Evolutionary conservation across 2,113 vertebrate genomes (phyloP).

Genomic region (Cebidichthys violaceus): DNA sequence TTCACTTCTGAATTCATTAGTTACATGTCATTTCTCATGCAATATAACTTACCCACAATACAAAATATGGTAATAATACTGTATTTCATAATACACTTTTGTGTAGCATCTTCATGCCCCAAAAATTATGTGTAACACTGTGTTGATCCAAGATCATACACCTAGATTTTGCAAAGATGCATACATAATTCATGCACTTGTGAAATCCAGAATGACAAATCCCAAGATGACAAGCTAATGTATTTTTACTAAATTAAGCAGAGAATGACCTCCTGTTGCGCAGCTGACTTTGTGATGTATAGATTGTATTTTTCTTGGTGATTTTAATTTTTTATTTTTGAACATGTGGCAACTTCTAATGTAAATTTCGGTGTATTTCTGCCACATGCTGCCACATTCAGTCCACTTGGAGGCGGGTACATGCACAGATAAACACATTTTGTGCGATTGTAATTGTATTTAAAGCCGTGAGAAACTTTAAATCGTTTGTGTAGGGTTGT

Average conservation of each 20-base stretch:
- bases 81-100: background rate
- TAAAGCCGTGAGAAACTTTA: background rate
- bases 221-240: background rate
- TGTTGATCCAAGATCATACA: background rate
- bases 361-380: background rate
- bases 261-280: background rate
- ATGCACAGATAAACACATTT: too few species aligned
- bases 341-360: background rate
- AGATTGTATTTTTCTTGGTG: background rate
- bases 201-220: background rate
- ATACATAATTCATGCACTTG: background rate
- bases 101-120: background rate
- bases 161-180: background rate
- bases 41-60: background rate
- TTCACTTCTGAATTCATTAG: background rate
- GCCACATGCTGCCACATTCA: background rate
- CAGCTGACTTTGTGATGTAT: background rate
- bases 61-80: background rate
- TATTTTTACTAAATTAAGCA: background rate
- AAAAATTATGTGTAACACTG: background rate
- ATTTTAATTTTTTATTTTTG: background rate
- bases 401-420: background rate
- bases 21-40: background rate
- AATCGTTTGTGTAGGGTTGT: background rate
- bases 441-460: background rate